These are phyloP conservation scores for Ramphastos sulfuratus DNA, from an alignment of 2,113 vertebrate species.

Conservation along the genomic window DNA sequence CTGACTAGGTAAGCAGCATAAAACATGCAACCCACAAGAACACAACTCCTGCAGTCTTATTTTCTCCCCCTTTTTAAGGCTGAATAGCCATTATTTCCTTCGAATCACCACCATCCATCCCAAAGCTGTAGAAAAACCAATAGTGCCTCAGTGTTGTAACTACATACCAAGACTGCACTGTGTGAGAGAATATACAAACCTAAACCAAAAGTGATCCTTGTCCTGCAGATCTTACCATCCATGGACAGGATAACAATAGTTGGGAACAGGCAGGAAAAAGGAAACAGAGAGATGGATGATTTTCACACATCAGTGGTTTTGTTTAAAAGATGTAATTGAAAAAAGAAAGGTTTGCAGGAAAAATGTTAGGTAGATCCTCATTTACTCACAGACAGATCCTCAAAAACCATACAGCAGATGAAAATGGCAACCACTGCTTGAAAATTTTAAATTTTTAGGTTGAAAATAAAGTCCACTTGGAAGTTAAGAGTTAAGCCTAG, in stretches of 20 bases:
- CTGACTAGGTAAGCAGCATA: not conserved
- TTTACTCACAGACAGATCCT: not conserved
- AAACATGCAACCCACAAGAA: not conserved
- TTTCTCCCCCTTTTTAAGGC: not conserved
- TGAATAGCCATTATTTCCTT: not conserved
- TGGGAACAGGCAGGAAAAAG: not conserved
- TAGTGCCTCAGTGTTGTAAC: not conserved
- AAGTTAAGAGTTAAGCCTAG: not conserved
- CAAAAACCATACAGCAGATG: not conserved
- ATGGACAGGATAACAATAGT: not conserved
- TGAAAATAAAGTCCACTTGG: not conserved
- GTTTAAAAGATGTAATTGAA: not conserved
- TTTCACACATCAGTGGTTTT: not conserved
- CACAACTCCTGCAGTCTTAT: not conserved
- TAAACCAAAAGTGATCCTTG: not conserved
- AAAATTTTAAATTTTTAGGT: not conserved
- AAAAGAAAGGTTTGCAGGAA: not conserved
- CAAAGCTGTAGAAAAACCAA: not conserved
- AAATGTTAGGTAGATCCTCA: not conserved
- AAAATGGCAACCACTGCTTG: not conserved
- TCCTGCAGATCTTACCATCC: not conserved
- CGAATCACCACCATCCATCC: not conserved
- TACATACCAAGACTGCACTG: not conserved
- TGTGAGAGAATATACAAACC: not conserved
- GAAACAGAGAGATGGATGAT: not conserved